Conservation (phyloP, 2,797 vertebrate genomes). For the Neopelma chrysocephalum region DNA sequence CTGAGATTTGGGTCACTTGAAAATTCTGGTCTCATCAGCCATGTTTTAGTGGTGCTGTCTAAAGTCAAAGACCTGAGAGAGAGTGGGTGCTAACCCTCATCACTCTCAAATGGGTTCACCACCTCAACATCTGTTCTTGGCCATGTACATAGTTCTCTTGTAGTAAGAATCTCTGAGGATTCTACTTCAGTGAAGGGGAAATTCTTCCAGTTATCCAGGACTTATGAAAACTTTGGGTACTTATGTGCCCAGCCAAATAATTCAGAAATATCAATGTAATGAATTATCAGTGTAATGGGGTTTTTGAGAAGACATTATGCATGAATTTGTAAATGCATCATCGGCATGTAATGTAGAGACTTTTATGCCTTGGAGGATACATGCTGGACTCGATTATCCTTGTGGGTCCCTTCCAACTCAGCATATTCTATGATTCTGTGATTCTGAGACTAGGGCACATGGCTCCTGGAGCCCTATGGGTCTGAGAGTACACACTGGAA, state of each 20-base stretch:
- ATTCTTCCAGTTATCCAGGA: background rate
- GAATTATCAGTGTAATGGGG: background rate
- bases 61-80: background rate
- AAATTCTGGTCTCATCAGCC: background rate
- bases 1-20: background rate
- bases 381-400: background rate
- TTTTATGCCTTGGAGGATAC: background rate
- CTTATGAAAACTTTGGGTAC: background rate
- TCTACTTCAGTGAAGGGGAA: background rate
- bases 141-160: background rate
- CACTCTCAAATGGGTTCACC: rapidly evolving
- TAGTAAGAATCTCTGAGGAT: background rate
- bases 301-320: background rate
- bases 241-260: background rate
- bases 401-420: background rate
- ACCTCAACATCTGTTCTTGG: background rate
- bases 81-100: background rate
- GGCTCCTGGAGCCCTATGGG: background rate
- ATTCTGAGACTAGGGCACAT: background rate
- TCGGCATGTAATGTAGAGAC: background rate
- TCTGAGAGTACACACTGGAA: background rate
- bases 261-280: background rate
- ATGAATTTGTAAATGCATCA: background rate
- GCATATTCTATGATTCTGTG: background rate
- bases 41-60: background rate